Base-by-base conservation (phyloP, 2,888 invertebrate species). In the Scaptomyza cyrtandrae region DNA sequence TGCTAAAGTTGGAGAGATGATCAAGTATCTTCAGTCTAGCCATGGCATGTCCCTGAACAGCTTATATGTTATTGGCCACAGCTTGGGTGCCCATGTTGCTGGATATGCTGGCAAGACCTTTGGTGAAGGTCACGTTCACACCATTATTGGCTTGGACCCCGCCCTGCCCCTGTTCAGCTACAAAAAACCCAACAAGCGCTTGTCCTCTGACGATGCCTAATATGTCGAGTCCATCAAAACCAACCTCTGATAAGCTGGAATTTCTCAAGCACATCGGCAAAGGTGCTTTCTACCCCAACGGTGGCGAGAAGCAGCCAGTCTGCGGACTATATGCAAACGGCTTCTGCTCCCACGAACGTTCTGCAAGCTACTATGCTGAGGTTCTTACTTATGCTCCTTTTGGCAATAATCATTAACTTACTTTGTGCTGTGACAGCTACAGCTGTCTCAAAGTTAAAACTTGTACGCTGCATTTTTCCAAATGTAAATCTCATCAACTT, bases 71-170 rank as follows among this genome's bases (percentile, higher is more conserved):
- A 93, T 94, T 45, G 94, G 94, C 0, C 94, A 94, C 74, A 94
- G 94, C 61, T 90, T 94, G 63, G 94, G 94, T 0, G 94, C 94
- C 0, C 94, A 94, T 78, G 94, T 94, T 1, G 93, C 94, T 11
- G 94, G 94, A 0, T 93, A 93, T 45, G 93, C 94, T 9, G 94
- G 94, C 1, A 94, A 94, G 69, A 93, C 93, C 66, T 93, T 94
- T 2, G 92, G 92, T 41, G 80, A 92, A 74, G 93, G 94, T 29
- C 92, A 93, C 16, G 93, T 94, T 31, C 93, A 93, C 76, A 93
- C 93, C 1, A 94, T 94, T 39, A 93, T 94, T 75, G 94, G 90
- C 7, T 71, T 91, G 31, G 92, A 92, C 50, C 91, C 92, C 7
- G 92, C 92, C 0, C 61, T 87, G 1, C 91, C 92, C 3, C 46